phyloP scores from a whole-genome alignment of 92 coral and sea anemone genomes.

The Chrysogorgia sp. region DNA sequence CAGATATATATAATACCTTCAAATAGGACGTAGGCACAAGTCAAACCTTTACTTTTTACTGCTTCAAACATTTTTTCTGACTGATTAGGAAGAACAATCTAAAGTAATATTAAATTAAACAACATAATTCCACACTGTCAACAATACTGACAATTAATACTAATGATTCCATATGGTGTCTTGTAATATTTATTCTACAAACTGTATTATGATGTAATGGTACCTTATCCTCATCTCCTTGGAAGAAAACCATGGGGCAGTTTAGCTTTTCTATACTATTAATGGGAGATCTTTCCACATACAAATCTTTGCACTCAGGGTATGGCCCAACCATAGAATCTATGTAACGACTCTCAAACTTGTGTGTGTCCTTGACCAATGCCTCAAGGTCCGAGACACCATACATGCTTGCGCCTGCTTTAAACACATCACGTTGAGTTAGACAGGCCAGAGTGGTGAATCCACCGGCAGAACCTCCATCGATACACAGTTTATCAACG shows the following conservation, averaged over 20 bases:
- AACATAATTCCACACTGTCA: no score
- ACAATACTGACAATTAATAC: no score
- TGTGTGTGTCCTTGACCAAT: slow-evolving; percentile 79
- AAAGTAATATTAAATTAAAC: background rate
- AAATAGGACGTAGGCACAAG: slow-evolving; percentile 80
- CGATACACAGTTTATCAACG: slow-evolving; percentile 66
- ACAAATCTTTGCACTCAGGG: slow-evolving; percentile 68
- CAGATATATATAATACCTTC: slow-evolving; percentile 61
- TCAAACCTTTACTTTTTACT: slow-evolving; percentile 72
- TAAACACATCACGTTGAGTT: slow-evolving; percentile 80
- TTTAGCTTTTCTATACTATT: slow-evolving; percentile 62
- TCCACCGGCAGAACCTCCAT: slow-evolving; percentile 97
- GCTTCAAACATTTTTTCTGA: slow-evolving; percentile 83
- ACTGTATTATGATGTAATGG: background rate
- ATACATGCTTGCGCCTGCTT: slow-evolving; percentile 85
- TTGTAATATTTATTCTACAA: background rate
- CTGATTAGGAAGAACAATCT: slow-evolving; percentile 91
- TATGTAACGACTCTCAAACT: slow-evolving; percentile 84
- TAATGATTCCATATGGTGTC: no score
- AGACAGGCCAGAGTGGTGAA: slow-evolving; percentile 80
- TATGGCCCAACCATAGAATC: slow-evolving; percentile 79
- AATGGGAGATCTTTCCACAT: slow-evolving; percentile 78
- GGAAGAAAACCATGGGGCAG: slow-evolving; percentile 81
- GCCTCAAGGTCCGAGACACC: slow-evolving; percentile 80
- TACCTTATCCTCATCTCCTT: slow-evolving; percentile 95